Percentiles rank a stretch among this genome's conserved stretches.
phyloP scores from a whole-genome alignment of 2,888 invertebrate genomes.

The Latrodectus hesperus region DNA sequence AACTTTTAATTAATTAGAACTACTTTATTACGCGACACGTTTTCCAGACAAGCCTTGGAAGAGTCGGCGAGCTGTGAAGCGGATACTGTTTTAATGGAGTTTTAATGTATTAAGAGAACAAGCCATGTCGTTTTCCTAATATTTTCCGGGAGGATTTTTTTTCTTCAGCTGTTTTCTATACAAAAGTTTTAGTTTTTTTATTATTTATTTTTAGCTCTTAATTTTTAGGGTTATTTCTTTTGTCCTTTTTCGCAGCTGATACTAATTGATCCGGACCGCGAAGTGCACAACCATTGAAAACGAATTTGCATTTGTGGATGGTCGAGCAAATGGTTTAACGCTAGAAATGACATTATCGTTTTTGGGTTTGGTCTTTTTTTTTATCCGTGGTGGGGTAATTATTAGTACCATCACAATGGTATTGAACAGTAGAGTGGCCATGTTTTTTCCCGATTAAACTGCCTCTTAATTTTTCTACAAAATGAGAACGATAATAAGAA shows the following conservation, averaged over 20 bases:
- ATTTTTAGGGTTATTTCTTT: constrained; percentile 29
- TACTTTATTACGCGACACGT: constrained; percentile 66
- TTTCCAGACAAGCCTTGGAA: constrained; percentile 50
- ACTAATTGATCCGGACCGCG: constrained; percentile 57
- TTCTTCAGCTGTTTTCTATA: constrained; percentile 12
- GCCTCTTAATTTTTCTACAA: constrained; percentile 17
- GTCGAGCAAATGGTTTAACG: constrained; percentile 42
- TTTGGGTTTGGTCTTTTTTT: not conserved
- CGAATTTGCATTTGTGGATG: constrained; percentile 45
- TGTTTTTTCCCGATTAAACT: constrained; percentile 40
- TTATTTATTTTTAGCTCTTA: constrained; percentile 24
- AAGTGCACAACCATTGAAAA: constrained; percentile 29
- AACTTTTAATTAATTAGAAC: constrained; percentile 68
- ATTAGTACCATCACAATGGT: constrained; percentile 34
- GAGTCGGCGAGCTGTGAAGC: constrained; percentile 52
- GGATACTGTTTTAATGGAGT: constrained; percentile 62
- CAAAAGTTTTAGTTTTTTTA: constrained; percentile 13
- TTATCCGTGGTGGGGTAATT: not conserved
- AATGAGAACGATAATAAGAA: constrained; percentile 19
- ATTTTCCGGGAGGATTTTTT: constrained; percentile 24
- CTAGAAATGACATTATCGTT: constrained; percentile 1
- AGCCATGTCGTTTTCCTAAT: constrained; percentile 10
- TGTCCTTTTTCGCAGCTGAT: constrained; percentile 46
- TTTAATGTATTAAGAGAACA: constrained; percentile 64
- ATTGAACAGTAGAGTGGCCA: constrained; percentile 4